Conservation (phyloP, 2,113 vertebrate genomes). For the Marcusenius ussheri region DNA sequence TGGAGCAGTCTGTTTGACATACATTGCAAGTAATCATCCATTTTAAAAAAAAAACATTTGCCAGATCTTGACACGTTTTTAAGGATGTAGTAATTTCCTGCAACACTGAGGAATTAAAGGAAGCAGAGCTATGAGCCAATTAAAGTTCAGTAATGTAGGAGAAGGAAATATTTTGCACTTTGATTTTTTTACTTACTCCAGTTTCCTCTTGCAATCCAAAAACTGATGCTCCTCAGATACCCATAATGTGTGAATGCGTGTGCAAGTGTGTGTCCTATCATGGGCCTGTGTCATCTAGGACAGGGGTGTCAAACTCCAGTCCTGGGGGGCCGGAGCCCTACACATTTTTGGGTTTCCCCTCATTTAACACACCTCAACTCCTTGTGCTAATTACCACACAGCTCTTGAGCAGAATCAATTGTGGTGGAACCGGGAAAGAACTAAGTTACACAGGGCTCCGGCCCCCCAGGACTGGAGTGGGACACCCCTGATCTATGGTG, state of each 20-base stretch:
- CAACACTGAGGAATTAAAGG: background rate
- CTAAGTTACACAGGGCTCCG: too few relatives aligned
- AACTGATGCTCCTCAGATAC: background rate
- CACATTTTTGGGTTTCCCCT: too few relatives aligned
- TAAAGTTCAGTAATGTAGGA: background rate
- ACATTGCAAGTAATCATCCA: background rate
- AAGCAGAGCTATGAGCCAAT: background rate
- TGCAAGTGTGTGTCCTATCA: background rate
- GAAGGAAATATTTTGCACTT: background rate
- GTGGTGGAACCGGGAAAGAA: too few relatives aligned
- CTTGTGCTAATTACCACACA: too few relatives aligned
- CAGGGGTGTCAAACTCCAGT: background rate
- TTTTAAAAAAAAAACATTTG: background rate
- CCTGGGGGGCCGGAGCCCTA: too few relatives aligned
- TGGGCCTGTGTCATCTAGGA: background rate
- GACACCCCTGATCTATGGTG: background rate
- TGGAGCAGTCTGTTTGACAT: background rate
- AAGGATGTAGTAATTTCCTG: background rate
- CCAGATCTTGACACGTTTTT: background rate
- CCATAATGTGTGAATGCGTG: background rate
- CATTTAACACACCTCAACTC: too few relatives aligned
- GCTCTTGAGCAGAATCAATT: too few relatives aligned
- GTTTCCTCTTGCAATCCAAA: background rate
- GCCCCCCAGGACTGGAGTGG: too few relatives aligned
- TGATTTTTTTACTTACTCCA: background rate